Conservation (phyloP, 2,888 invertebrate genomes). For the Drosophila mettleri region DNA sequence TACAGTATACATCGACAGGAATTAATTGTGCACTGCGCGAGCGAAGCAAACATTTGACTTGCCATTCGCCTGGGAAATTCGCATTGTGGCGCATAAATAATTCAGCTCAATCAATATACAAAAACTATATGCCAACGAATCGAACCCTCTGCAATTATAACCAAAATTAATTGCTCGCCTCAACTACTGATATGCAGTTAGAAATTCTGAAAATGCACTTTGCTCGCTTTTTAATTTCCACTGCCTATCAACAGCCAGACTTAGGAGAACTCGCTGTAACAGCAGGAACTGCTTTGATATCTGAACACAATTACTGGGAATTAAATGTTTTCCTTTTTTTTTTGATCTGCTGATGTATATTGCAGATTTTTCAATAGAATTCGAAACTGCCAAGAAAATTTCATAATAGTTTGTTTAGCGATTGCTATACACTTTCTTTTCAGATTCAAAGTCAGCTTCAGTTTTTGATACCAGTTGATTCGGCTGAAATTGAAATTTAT, state of each 20-base stretch:
- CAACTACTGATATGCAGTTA: neutral
- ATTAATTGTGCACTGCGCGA: conserved; percentile 28
- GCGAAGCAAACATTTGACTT: conserved; percentile 26
- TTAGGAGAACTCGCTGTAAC: no score
- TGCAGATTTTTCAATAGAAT: no score
- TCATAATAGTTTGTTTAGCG: no score
- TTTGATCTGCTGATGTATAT: no score
- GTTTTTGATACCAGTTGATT: no score
- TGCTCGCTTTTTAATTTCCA: neutral
- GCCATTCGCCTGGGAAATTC: conserved; percentile 42
- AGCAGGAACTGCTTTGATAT: no score
- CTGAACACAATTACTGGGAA: no score
- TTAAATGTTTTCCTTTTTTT: no score
- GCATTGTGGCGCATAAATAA: conserved; percentile 37
- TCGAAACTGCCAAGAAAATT: no score
- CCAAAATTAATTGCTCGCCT: neutral
- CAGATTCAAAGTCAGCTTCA: no score
- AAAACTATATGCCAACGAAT: neutral
- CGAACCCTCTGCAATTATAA: neutral
- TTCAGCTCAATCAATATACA: conserved; percentile 5
- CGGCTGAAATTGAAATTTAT: no score
- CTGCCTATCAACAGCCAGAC: neutral
- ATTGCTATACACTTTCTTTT: no score
- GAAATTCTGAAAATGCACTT: neutral
- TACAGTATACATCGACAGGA: conserved; percentile 23